These are phyloP conservation scores for Pampus argenteus DNA, from an alignment of 2,797 vertebrate genomes.

Conservation along the genomic window DNA sequence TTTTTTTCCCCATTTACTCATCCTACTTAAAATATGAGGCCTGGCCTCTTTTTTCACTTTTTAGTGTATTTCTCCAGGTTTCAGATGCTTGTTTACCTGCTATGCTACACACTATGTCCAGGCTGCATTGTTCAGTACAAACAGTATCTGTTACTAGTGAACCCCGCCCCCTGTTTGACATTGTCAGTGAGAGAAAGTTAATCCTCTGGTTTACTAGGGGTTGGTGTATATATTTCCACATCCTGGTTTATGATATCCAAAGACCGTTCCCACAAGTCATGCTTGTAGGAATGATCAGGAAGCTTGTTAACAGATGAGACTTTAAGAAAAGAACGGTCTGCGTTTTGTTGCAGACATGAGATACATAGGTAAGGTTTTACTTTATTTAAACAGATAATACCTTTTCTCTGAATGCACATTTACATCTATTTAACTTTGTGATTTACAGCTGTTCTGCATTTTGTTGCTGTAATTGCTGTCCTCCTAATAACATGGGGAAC, in stretches of 20 bases:
- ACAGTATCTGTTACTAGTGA: constrained; percentile 26
- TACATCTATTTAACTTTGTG: constrained; percentile 25
- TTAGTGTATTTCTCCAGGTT: constrained; percentile 11
- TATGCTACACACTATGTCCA: neutral
- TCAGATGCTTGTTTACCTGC: constrained; percentile 8
- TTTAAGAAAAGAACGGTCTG: neutral
- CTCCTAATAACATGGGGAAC: constrained; percentile 59
- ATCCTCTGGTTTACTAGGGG: constrained; percentile 45
- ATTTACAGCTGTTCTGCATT: constrained; percentile 54
- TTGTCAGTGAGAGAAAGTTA: constrained; percentile 48
- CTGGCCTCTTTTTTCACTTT: constrained; percentile 15
- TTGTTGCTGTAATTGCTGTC: constrained; percentile 31
- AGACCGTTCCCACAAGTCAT: neutral
- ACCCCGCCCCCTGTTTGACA: constrained; percentile 7
- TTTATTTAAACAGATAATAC: constrained; percentile 14
- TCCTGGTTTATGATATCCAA: constrained; percentile 46
- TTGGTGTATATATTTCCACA: constrained; percentile 30
- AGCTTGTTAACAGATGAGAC: constrained; percentile 22
- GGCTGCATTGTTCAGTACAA: constrained; percentile 17
- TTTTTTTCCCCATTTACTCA: constrained; percentile 23
- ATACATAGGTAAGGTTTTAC: constrained; percentile 70
- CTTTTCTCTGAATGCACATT: constrained; percentile 7
- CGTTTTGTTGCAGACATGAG: constrained; percentile 65
- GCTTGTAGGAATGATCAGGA: constrained; percentile 1
- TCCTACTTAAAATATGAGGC: constrained; percentile 51